These are phyloP conservation scores for Platycnemis pennipes DNA, from an alignment of 2,888 invertebrate genomes.

Conservation along the genomic window DNA sequence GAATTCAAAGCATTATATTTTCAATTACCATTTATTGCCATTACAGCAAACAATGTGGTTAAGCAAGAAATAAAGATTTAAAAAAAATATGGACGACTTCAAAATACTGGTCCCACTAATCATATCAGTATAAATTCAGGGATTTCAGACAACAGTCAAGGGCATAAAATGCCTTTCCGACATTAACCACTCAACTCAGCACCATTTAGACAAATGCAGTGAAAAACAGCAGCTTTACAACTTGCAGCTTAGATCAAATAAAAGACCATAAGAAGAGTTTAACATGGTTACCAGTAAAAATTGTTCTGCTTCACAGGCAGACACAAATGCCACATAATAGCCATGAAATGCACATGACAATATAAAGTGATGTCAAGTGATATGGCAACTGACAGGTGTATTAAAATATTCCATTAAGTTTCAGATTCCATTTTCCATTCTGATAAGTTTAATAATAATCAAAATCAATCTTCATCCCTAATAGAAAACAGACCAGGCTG, in stretches of 20 bases:
- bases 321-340: background rate
- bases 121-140: conserved; percentile 14
- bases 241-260: conserved; percentile 20
- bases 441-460: background rate
- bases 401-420: background rate
- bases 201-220: background rate
- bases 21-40: conserved; percentile 50
- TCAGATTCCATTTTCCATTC: background rate
- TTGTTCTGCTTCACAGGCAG: background rate
- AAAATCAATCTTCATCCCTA: background rate
- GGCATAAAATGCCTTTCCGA: background rate
- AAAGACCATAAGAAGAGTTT: background rate
- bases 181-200: background rate
- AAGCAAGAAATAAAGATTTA: background rate
- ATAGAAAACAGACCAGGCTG: background rate
- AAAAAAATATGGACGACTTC: conserved; percentile 34
- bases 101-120: conserved; percentile 49
- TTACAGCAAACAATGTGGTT: conserved; percentile 36
- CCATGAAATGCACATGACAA: background rate
- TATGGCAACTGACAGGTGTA: background rate
- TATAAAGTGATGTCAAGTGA: background rate
- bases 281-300: background rate
- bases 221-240: background rate
- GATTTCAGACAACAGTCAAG: background rate
- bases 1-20: conserved; percentile 33